Conservation (phyloP, 2,797 vertebrate species). For the Ibycter americanus region DNA sequence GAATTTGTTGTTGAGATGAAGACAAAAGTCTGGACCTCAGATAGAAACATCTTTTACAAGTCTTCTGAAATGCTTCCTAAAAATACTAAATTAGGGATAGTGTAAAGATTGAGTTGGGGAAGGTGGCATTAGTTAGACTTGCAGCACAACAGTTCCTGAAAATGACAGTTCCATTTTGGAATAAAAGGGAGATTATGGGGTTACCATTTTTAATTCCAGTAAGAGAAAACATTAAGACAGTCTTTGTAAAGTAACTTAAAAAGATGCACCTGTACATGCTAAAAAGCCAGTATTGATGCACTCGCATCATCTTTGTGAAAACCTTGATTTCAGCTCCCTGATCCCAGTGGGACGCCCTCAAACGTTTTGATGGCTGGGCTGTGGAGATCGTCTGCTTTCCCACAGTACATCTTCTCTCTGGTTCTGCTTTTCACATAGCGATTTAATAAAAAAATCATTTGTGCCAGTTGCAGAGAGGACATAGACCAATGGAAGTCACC, state of each 20-base stretch:
- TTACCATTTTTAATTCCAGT: neutral
- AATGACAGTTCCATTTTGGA: neutral
- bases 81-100: neutral
- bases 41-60: neutral
- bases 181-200: neutral
- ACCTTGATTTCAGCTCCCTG: neutral
- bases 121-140: neutral
- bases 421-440: neutral
- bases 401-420: neutral
- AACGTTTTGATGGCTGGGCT: neutral
- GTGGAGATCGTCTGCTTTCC: neutral
- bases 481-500: neutral
- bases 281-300: neutral
- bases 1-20: neutral
- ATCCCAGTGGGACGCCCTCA: neutral
- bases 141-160: neutral
- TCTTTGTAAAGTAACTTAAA: neutral
- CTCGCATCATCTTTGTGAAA: neutral
- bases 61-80: neutral
- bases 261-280: neutral
- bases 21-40: neutral
- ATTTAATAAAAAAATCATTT: neutral
- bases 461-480: neutral
- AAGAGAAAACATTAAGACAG: neutral
- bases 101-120: neutral